These are phyloP conservation scores for Styela plicata DNA, from an alignment of 23 tunicate species.

Conservation along the genomic window DNA sequence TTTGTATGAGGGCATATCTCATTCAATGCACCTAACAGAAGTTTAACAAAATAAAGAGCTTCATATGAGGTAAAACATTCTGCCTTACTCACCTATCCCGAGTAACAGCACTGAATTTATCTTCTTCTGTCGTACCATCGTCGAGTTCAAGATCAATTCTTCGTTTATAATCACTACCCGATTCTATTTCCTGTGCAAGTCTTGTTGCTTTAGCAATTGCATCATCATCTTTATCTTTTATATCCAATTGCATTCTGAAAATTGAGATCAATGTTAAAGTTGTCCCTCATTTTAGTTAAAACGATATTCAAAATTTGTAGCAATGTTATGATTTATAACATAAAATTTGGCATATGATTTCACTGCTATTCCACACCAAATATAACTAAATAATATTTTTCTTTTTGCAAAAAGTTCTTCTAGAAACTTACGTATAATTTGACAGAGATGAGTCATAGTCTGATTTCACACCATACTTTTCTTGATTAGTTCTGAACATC, in stretches of 20 bases:
- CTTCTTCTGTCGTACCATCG: constrained; percentile 68
- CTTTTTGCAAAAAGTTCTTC: no score
- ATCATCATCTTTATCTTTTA: constrained; percentile 38
- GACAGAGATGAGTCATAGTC: constrained; percentile 63
- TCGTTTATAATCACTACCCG: constrained; percentile 37
- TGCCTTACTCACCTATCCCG: constrained; percentile 40
- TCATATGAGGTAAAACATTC: no score
- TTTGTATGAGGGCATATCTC: no score
- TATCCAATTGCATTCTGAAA: constrained; percentile 50
- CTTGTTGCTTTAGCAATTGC: constrained; percentile 50
- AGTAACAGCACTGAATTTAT: constrained; percentile 63
- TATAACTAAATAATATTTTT: no score
- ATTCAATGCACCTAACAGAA: no score
- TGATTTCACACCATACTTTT: constrained; percentile 74
- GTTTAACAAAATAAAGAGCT: no score
- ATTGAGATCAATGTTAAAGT: no score
- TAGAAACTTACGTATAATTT: constrained; percentile 81
- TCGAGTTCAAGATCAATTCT: constrained; percentile 46
- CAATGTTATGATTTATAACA: no score
- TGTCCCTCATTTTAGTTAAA: no score
- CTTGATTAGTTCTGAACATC: constrained; percentile 64
- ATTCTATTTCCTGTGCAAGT: constrained; percentile 79
- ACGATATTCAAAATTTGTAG: no score
- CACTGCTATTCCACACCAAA: no score
- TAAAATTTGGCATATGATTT: no score